Base-by-base conservation (phyloP, 2,113 vertebrate species). In the Clarias batrachus region DNA sequence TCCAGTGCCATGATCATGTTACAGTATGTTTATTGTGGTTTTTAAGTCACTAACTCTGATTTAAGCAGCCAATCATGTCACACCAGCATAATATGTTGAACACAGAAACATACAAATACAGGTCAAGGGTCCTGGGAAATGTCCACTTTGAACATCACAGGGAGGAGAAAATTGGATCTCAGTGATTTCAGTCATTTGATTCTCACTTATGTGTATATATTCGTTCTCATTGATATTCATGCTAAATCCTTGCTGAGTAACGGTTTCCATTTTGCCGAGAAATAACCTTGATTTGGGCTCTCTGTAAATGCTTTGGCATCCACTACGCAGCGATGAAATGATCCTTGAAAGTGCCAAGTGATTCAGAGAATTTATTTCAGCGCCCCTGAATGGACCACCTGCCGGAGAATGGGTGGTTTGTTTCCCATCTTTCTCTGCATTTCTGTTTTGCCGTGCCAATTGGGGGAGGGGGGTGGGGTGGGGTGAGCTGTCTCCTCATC, bases 331-430 rank as follows among this genome's bases (percentile, higher is more conserved):
- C 33, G 30, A 71, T 84, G 83, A 87, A 90, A 90, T 89, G 60
- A 57, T 74, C 91, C 73, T 84, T 86, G 63, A 89, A 89, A 90
- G 71, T 87, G 77, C 87, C 77, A 68, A 84, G 90, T 89, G 88
- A 92, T 82, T 90, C 79, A 76, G 80, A 82, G 73, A 90, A 91
- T 91, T 90, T 78, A 90, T 93, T 91, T 90, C 80, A 84, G 68
- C 80, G 17, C 91, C 91, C 88, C n/a, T 90, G 89, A 91, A 91
- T 82, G 89, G 86, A 86, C 88, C 88, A 90, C 88, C 89, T 91
- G 91, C 85, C 84, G 79, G 33, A 86, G 87, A 90, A 83, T 59
- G 70, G 88, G 56, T 23, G 30, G 88, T 92, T 87, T 90, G 77
- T 92, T 79, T 73, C 89, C 88, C 90, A 90, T 52, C 83, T 37